Evolutionary conservation across 2,888 invertebrate genomes (phyloP).

Genomic region (Eurytoma californica): DNA sequence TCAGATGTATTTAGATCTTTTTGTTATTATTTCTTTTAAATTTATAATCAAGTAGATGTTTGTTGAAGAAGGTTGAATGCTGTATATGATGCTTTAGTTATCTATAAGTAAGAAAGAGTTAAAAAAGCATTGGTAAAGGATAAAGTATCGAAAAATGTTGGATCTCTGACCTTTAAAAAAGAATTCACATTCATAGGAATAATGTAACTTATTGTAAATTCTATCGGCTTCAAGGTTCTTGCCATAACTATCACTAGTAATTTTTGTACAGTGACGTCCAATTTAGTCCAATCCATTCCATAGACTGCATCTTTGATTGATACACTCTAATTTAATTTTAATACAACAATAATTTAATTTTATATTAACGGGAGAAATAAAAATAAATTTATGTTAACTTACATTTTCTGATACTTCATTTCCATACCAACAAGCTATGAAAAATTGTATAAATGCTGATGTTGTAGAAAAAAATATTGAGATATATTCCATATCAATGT

Average conservation of each 20-base stretch:
- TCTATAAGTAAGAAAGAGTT: conserved; percentile 24
- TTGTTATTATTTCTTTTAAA: neutral
- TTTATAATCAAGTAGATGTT: neutral
- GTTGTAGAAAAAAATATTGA: conserved; percentile 12
- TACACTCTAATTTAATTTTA: conserved; percentile 15
- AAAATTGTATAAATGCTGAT: conserved; percentile 32
- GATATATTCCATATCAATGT: conserved; percentile 19
- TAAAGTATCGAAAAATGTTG: neutral
- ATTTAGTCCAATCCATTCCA: conserved; percentile 21
- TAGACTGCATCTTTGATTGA: conserved; percentile 7
- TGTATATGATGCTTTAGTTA: conserved; percentile 48
- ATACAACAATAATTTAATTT: neutral
- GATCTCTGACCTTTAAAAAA: conserved; percentile 13
- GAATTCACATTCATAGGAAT: conserved; percentile 21
- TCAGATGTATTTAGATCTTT: too few species aligned
- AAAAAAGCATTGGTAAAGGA: neutral
- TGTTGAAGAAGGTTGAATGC: conserved; percentile 44
- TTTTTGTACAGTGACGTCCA: conserved; percentile 15
- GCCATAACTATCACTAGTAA: conserved; percentile 17
- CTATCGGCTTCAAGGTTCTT: conserved; percentile 18
- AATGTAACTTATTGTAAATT: conserved; percentile 14
- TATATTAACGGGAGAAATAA: neutral
- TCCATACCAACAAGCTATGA: conserved; percentile 51
- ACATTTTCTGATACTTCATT: conserved; percentile 40
- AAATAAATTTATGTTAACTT: neutral